Evolutionary conservation across 2,113 vertebrate species (phyloP).

Genomic region (Puffinus mauretanicus): DNA sequence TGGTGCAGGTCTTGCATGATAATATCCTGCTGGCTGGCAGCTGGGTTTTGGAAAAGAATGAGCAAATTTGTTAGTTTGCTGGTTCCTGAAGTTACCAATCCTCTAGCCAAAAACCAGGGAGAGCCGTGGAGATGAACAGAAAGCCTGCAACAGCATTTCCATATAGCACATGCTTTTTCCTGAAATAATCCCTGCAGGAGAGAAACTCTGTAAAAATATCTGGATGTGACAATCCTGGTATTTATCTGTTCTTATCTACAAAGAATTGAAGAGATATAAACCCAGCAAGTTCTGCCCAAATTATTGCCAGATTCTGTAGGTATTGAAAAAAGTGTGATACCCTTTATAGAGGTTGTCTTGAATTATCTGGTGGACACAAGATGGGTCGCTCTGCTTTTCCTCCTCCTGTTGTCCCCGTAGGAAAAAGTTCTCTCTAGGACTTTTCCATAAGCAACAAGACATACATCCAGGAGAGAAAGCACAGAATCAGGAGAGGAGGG

Average conservation of each 20-base stretch:
- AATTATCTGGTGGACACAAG: background rate
- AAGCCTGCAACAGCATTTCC: slow-evolving; percentile 15
- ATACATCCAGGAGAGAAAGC: background rate
- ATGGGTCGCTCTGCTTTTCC: background rate
- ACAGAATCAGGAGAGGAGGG: background rate
- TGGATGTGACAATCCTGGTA: background rate
- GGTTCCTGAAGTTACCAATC: background rate
- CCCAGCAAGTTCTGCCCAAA: background rate
- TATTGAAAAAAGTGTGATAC: background rate
- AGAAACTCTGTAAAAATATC: background rate
- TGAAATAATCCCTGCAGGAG: slow-evolving; percentile 25
- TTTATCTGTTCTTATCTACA: slow-evolving; percentile 2
- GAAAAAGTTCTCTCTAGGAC: background rate
- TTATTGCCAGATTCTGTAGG: background rate
- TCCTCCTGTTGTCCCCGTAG: background rate
- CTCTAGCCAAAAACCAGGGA: background rate
- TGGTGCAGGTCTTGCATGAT: background rate
- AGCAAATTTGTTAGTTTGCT: background rate
- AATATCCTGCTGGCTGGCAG: background rate
- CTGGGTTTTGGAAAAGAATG: background rate
- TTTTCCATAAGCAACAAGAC: background rate
- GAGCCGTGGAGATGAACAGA: background rate
- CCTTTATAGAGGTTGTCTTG: background rate
- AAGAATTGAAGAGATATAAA: background rate
- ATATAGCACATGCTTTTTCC: background rate